phyloP scores from a whole-genome alignment of 1,140 invertebrate genomes.

The Sitobion miscanthi region DNA sequence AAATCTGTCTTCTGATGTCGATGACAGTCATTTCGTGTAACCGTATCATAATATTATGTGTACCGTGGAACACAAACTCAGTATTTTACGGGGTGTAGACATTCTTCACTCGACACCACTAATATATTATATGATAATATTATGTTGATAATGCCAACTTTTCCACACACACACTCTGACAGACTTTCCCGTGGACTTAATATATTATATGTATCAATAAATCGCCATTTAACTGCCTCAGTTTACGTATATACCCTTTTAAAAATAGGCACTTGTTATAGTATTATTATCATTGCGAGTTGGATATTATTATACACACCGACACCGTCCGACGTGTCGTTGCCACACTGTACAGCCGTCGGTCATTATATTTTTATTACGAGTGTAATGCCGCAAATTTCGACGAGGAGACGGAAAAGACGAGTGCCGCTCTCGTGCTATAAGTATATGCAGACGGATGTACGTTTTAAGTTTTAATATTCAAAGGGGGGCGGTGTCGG shows the following conservation, averaged over 20 bases:
- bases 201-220: not conserved
- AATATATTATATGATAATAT: not conserved
- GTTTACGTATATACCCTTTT: not conserved
- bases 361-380: not conserved
- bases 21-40: too few species aligned
- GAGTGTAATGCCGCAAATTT: not conserved
- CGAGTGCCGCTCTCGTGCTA: not conserved
- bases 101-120: not conserved
- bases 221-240: not conserved
- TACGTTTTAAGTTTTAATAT: constrained; percentile 12
- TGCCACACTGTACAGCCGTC: not conserved
- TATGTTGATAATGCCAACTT: not conserved
- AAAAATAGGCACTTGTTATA: not conserved
- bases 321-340: not conserved
- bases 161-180: not conserved
- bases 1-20: too few species aligned
- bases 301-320: not conserved
- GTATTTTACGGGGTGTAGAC: not conserved
- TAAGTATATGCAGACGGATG: not conserved
- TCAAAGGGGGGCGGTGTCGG: not conserved
- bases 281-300: not conserved
- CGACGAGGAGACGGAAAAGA: not conserved
- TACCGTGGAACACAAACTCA: not conserved
- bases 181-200: not conserved
- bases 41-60: too few species aligned